Evolutionary conservation across 2,888 invertebrate genomes (phyloP).

Genomic region (Nephrotoma flavescens): DNA sequence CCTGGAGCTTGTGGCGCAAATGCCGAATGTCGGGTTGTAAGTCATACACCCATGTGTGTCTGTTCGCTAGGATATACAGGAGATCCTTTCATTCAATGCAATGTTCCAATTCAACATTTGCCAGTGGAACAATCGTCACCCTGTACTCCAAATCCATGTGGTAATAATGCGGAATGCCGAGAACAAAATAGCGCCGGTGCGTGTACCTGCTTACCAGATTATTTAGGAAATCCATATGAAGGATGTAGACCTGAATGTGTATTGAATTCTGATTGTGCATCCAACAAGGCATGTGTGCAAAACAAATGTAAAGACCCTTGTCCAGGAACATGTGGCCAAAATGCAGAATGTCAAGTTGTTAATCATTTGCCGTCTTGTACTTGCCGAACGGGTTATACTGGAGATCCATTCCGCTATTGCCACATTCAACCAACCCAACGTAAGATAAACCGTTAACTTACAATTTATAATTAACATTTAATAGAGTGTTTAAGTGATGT

Average conservation of each 20-base stretch:
- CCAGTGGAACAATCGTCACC: conserved; percentile 26
- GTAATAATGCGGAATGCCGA: conserved; percentile 56
- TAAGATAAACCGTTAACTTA: conserved; percentile 20
- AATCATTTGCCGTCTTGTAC: conserved; percentile 54
- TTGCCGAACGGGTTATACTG: conserved; percentile 54
- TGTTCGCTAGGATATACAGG: conserved; percentile 56
- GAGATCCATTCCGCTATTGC: conserved; percentile 47
- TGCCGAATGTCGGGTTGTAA: conserved; percentile 58
- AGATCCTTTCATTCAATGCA: conserved; percentile 59
- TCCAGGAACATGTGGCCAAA: conserved; percentile 58
- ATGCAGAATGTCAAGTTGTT: conserved; percentile 57
- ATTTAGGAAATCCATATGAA: conserved; percentile 63
- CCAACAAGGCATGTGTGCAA: conserved; percentile 50
- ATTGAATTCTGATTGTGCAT: conserved; percentile 55
- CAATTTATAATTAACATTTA: neutral
- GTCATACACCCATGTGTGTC: conserved; percentile 56
- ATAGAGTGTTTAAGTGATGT: neutral
- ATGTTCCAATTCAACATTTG: conserved; percentile 18
- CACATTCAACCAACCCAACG: conserved; percentile 24
- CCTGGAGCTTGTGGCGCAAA: conserved; percentile 54
- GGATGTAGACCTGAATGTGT: conserved; percentile 61
- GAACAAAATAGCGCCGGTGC: conserved; percentile 45
- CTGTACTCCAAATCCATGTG: conserved; percentile 62
- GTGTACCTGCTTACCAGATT: conserved; percentile 54
- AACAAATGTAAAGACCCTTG: conserved; percentile 66